Evolutionary conservation across 92 coral and sea anemone genomes (phyloP).

Genomic region (Parazoanthus swiftii): DNA sequence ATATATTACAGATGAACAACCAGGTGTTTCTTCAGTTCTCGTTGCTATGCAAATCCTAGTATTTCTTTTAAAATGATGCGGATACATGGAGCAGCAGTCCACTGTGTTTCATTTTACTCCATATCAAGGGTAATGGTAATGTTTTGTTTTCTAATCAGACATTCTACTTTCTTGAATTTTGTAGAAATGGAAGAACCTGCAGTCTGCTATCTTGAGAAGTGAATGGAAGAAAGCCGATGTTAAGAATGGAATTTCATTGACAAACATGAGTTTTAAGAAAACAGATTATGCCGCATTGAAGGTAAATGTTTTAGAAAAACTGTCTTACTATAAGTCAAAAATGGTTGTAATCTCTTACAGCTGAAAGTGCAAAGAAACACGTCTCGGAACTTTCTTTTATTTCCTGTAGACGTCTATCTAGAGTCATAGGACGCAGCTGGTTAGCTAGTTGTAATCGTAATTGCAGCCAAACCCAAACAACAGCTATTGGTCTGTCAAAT

Average conservation of each 20-base stretch:
- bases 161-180: background rate
- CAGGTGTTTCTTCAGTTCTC: too few relatives aligned
- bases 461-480: too few relatives aligned
- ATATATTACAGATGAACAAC: too few relatives aligned
- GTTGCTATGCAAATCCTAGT: too few relatives aligned
- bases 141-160: background rate
- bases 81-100: too few relatives aligned
- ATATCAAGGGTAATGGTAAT: too few relatives aligned
- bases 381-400: background rate
- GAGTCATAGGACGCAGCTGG: background rate
- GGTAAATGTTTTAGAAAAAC: slow-evolving; percentile 37
- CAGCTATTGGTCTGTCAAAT: too few relatives aligned
- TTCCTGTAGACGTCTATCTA: background rate
- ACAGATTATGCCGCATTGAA: slow-evolving; percentile 66
- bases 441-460: too few relatives aligned
- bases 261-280: slow-evolving; percentile 77
- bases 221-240: slow-evolving; percentile 87
- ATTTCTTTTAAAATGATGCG: too few relatives aligned
- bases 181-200: slow-evolving; percentile 81
- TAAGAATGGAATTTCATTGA: slow-evolving; percentile 84
- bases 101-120: too few relatives aligned
- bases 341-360: too few relatives aligned
- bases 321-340: background rate
- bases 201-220: slow-evolving; percentile 52
- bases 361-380: background rate